Evolutionary conservation across 1,140 invertebrate species (phyloP).

Genomic region (Zaprionus davidi): DNA sequence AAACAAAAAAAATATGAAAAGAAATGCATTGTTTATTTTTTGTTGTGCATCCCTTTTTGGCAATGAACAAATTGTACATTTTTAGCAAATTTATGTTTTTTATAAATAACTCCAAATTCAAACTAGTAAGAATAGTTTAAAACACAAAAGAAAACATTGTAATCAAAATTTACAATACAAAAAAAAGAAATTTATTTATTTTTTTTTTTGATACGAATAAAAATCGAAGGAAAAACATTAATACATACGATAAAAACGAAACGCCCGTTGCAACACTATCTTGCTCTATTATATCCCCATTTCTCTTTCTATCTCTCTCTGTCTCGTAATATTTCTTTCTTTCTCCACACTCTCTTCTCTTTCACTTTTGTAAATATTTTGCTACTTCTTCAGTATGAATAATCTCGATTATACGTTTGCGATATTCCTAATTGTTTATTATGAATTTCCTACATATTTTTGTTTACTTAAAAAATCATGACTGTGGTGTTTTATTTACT

Average conservation of each 20-base stretch:
- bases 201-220: conserved; percentile 41
- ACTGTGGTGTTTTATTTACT: conserved; percentile 84
- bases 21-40: conserved; percentile 37
- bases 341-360: not conserved
- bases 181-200: conserved; percentile 63
- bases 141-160: conserved; percentile 49
- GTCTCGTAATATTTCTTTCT: conserved; percentile 7
- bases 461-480: conserved; percentile 71
- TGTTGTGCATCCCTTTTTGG: conserved; percentile 48
- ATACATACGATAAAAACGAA: conserved; percentile 32
- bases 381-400: conserved; percentile 44
- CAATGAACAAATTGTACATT: conserved; percentile 30
- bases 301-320: not conserved
- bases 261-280: conserved; percentile 20
- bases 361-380: conserved; percentile 75
- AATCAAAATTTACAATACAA: conserved; percentile 56
- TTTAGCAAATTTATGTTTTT: conserved; percentile 59
- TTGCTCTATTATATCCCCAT: conserved; percentile 15
- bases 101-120: conserved; percentile 21
- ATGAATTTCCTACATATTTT: conserved; percentile 49
- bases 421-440: conserved; percentile 46
- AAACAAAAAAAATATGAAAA: conserved; percentile 16
- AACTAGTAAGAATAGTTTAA: conserved; percentile 41
- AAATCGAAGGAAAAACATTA: conserved; percentile 20
- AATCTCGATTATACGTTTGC: conserved; percentile 33